Percentiles rank a stretch among this genome's conserved stretches.
phyloP scores from a whole-genome alignment of 2,113 vertebrate species.

The Pristiophorus japonicus region DNA sequence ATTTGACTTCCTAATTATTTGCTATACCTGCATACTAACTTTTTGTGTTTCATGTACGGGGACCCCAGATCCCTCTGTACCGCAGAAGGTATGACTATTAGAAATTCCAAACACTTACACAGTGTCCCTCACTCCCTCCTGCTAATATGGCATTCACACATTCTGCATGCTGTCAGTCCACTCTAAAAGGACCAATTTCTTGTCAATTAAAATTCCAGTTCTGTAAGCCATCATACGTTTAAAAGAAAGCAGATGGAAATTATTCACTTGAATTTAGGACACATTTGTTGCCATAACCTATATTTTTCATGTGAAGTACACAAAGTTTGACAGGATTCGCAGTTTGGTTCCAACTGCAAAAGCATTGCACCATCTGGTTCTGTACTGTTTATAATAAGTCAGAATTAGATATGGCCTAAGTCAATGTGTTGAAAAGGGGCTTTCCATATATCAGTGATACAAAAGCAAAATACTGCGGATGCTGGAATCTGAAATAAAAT shows the following conservation, averaged over 20 bases:
- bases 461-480: too few species aligned
- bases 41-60: too few species aligned
- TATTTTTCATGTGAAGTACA: neutral
- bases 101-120: neutral
- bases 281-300: neutral
- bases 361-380: neutral
- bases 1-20: too few species aligned
- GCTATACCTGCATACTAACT: too few species aligned
- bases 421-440: neutral
- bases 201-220: neutral
- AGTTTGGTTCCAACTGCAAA: neutral
- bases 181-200: neutral
- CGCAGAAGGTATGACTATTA: neutral
- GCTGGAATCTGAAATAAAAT: too few species aligned
- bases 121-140: neutral
- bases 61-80: too few species aligned
- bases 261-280: neutral
- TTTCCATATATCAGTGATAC: neutral
- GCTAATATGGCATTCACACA: neutral
- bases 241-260: neutral
- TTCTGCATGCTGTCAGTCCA: neutral
- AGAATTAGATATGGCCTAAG: conserved; percentile 1
- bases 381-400: neutral
- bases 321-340: neutral
- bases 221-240: neutral